Evolutionary conservation across 2,888 invertebrate genomes (phyloP).

Genomic region (Agrochola litura): DNA sequence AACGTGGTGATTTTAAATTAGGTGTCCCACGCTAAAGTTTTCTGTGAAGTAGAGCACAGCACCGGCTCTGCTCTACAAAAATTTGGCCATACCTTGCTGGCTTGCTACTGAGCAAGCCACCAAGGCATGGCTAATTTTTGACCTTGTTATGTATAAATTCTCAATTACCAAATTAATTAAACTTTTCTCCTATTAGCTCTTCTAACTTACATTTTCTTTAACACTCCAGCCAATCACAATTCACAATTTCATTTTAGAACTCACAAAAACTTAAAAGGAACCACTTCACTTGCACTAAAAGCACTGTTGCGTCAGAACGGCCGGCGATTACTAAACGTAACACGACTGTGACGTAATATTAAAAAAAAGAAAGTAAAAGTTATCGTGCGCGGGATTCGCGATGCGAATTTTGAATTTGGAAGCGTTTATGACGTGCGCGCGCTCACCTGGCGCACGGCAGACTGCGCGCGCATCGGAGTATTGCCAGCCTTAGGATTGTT

Average conservation of each 20-base stretch:
- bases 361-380: slow-evolving; percentile 80
- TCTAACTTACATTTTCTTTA: slow-evolving; percentile 55
- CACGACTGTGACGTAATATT: slow-evolving; percentile 69
- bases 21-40: not conserved
- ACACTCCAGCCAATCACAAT: slow-evolving; percentile 54
- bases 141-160: not conserved
- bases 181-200: not conserved
- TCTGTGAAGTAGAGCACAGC: slow-evolving; percentile 10
- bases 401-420: slow-evolving; percentile 69
- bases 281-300: slow-evolving; percentile 64
- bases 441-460: slow-evolving; percentile 81
- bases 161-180: not conserved
- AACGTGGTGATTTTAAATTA: slow-evolving; percentile 22
- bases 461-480: slow-evolving; percentile 75
- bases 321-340: slow-evolving; percentile 66
- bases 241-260: slow-evolving; percentile 65
- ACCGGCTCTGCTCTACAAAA: no score
- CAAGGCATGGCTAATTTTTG: not conserved
- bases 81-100: no score
- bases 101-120: no score
- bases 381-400: slow-evolving; percentile 66
- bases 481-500: slow-evolving; percentile 60
- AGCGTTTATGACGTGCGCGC: slow-evolving; percentile 74
- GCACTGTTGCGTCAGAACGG: slow-evolving; percentile 66
- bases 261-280: slow-evolving; percentile 52